phyloP scores from a whole-genome alignment of 2,797 vertebrate genomes.

The Oreonectes daqikongensis region DNA sequence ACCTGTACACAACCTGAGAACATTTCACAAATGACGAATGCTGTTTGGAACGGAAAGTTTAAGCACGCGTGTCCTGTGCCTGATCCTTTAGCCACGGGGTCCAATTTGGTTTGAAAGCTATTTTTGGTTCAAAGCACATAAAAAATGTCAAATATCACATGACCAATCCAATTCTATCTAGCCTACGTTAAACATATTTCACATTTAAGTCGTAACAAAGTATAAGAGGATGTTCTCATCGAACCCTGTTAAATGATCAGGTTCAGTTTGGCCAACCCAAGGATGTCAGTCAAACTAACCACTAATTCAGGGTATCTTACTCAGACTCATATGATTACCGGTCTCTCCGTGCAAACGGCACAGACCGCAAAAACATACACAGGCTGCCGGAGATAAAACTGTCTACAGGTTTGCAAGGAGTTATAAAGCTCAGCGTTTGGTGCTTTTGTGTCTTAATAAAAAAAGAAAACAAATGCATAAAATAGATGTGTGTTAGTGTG shows the following conservation, averaged over 20 bases:
- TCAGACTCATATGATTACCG: conserved; percentile 25
- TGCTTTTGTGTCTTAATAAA: neutral
- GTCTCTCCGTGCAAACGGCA: conserved; percentile 18
- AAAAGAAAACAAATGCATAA: neutral
- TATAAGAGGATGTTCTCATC: neutral
- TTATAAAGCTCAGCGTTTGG: conserved; percentile 30
- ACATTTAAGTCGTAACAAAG: conserved; percentile 7
- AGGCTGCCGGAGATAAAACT: neutral
- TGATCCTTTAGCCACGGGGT: neutral
- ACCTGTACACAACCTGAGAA: conserved; percentile 32
- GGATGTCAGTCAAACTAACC: conserved; percentile 14
- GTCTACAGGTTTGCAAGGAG: conserved; percentile 26
- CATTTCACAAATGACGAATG: neutral
- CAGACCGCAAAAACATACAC: conserved; percentile 8
- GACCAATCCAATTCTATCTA: conserved; percentile 32
- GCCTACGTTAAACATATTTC: conserved; percentile 18
- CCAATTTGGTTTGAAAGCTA: neutral
- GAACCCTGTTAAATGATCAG: neutral
- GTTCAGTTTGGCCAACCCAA: neutral
- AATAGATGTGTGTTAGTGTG: conserved; percentile 22
- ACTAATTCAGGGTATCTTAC: conserved; percentile 30
- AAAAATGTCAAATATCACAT: neutral
- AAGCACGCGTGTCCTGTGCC: neutral
- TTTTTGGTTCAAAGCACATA: neutral
- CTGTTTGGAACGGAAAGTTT: neutral